Evolutionary conservation across 1,140 invertebrate genomes (phyloP).

Genomic region (Mycetomoellerius zeteki): DNA sequence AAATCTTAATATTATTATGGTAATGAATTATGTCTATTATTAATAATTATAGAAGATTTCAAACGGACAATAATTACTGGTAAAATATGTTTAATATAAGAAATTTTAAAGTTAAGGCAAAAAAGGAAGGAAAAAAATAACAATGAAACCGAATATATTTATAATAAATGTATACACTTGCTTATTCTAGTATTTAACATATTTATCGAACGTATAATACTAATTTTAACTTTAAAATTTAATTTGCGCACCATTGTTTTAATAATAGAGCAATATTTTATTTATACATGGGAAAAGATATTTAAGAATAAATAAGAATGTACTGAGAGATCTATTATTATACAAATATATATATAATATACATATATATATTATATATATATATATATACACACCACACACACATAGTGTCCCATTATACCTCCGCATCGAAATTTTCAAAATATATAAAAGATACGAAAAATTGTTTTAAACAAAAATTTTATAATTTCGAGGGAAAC

Average conservation of each 20-base stretch:
- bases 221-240: slow-evolving; percentile 38
- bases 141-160: background rate
- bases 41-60: slow-evolving; percentile 47
- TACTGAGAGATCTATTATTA: background rate
- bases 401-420: no score
- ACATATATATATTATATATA: no score
- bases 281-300: slow-evolving; percentile 11
- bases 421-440: no score
- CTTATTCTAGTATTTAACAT: slow-evolving; percentile 34
- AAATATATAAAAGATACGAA: no score
- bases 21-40: slow-evolving; percentile 51
- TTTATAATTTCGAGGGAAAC: no score
- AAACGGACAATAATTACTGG: slow-evolving; percentile 60
- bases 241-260: background rate
- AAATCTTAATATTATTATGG: slow-evolving; percentile 40
- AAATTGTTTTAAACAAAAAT: no score
- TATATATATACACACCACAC: no score
- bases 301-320: slow-evolving; percentile 2
- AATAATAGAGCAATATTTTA: background rate
- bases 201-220: background rate
- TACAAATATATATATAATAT: background rate
- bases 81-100: slow-evolving; percentile 63
- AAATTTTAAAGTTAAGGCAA: slow-evolving; percentile 45
- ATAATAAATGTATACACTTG: slow-evolving; percentile 27
- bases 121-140: background rate